Percentiles rank a stretch among this genome's conserved stretches.
Evolutionary conservation across 2,888 invertebrate species (phyloP).

Genomic region (Strigamia crassipes): DNA sequence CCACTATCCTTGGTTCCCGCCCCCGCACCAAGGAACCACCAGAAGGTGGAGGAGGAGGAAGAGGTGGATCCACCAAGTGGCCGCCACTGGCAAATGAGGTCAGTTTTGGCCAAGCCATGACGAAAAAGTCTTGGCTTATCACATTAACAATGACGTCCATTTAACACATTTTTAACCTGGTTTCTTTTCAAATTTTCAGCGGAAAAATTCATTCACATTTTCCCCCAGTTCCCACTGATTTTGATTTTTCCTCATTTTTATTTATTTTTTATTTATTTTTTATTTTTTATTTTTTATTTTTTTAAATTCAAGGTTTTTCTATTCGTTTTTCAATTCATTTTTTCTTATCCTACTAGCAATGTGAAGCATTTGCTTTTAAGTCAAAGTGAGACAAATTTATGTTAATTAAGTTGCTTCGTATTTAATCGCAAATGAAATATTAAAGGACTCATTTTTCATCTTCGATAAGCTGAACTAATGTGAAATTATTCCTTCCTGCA

Average conservation of each 20-base stretch:
- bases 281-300: no score
- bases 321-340: background rate
- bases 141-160: slow-evolving; percentile 15
- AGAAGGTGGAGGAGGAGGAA: slow-evolving; percentile 29
- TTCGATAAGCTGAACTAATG: background rate
- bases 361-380: background rate
- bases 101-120: slow-evolving; percentile 26
- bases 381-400: slow-evolving; percentile 2
- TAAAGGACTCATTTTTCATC: slow-evolving; percentile 25
- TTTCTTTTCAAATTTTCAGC: background rate
- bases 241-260: slow-evolving; percentile 3
- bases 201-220: background rate
- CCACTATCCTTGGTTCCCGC: slow-evolving; percentile 33
- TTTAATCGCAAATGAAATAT: slow-evolving; percentile 21
- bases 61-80: slow-evolving; percentile 28
- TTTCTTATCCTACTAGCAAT: background rate
- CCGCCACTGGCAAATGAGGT: slow-evolving; percentile 33
- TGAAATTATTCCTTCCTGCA: slow-evolving; percentile 25
- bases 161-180: slow-evolving; percentile 20
- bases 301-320: background rate
- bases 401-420: slow-evolving; percentile 17
- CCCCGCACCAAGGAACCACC: slow-evolving; percentile 24
- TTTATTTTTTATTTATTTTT: no score
- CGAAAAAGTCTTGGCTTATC: background rate
- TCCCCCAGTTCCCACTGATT: background rate